Percentiles rank a stretch among this genome's conserved stretches.
Evolutionary conservation across 2,888 invertebrate species (phyloP).

Genomic region (Phyllotreta striolata): DNA sequence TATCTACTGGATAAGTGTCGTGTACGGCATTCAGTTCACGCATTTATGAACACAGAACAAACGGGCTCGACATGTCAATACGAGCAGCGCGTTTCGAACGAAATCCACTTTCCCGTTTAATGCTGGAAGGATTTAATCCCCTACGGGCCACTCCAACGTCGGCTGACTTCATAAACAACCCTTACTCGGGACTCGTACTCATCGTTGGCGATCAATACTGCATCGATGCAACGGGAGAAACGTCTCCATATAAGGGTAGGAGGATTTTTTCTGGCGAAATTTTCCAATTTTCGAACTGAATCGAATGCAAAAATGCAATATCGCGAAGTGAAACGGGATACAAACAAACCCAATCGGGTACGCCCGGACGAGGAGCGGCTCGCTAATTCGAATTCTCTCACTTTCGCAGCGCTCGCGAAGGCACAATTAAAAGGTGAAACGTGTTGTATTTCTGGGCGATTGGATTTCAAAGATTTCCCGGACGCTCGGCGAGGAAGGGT

Average conservation of each 20-base stretch:
- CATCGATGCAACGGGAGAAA: not conserved
- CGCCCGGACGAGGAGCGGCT: too few species aligned
- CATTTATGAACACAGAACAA: conserved; percentile 12
- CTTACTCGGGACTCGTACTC: not conserved
- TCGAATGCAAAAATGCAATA: too few species aligned
- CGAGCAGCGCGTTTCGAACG: conserved; percentile 5
- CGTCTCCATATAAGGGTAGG: not conserved
- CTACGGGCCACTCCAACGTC: conserved; percentile 10
- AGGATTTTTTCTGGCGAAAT: too few species aligned
- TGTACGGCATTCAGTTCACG: conserved; percentile 15
- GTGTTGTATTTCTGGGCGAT: conserved; percentile 30
- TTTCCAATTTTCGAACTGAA: too few species aligned
- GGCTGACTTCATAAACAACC: conserved; percentile 20
- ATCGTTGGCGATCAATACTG: not conserved
- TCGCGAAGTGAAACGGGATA: not conserved
- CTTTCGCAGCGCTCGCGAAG: not conserved
- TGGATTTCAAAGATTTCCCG: conserved; percentile 30
- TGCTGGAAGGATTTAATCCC: conserved; percentile 4
- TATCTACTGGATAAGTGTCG: not conserved
- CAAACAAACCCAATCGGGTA: not conserved
- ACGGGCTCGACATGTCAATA: conserved; percentile 18
- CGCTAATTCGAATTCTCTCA: not conserved
- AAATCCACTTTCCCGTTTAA: conserved; percentile 13
- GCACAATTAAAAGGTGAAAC: conserved; percentile 27
- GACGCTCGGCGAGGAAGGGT: conserved; percentile 20